Evolutionary conservation across 2,113 vertebrate genomes (phyloP).

Genomic region (Lophotis ruficrista): DNA sequence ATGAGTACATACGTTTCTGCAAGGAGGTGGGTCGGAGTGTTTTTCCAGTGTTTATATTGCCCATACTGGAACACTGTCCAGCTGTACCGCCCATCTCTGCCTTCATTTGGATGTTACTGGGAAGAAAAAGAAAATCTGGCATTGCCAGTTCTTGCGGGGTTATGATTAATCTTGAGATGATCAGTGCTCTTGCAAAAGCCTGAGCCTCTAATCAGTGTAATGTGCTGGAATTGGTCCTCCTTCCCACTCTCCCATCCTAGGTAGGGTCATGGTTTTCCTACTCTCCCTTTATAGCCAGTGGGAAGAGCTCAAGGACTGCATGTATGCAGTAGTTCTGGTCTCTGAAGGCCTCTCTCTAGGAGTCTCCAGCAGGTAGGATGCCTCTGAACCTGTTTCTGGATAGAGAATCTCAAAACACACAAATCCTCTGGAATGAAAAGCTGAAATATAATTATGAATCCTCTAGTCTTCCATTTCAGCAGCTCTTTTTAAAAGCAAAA

Average conservation of each 20-base stretch:
- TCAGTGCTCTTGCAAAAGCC: neutral
- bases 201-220: neutral
- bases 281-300: neutral
- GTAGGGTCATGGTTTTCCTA: neutral
- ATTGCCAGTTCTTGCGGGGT: neutral
- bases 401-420: neutral
- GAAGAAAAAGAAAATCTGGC: neutral
- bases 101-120: neutral
- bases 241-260: neutral
- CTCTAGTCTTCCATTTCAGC: neutral
- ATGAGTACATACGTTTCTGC: neutral
- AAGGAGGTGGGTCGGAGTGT: neutral
- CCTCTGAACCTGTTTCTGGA: neutral
- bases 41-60: neutral
- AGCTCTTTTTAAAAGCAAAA: neutral
- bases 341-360: neutral
- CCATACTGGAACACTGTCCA: rapidly evolving
- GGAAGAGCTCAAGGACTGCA: neutral
- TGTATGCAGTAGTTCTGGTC: neutral
- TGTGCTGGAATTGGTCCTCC: neutral
- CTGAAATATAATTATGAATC: neutral
- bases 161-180: neutral
- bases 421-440: neutral
- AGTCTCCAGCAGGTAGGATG: neutral
- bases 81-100: neutral